phyloP scores from a whole-genome alignment of 92 coral and sea anemone genomes.

The Diadumene lineata region DNA sequence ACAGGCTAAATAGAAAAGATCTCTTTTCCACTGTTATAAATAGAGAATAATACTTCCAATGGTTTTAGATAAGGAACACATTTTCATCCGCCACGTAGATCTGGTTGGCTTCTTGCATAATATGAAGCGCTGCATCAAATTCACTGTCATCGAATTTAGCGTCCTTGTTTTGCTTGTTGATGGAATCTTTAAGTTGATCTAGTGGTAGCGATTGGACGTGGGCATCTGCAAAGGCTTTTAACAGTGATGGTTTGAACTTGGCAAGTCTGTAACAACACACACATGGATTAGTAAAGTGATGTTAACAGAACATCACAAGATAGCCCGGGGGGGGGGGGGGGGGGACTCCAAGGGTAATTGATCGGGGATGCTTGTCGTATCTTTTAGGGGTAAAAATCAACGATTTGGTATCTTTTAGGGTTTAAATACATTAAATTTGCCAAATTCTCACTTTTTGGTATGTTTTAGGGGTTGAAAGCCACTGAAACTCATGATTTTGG shows the following conservation, averaged over 20 bases:
- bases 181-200: slow-evolving; percentile 58
- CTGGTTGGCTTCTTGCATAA: slow-evolving; percentile 92
- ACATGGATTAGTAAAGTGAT: no score
- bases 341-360: no score
- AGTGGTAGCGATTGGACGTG: slow-evolving; percentile 84
- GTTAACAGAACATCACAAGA: no score
- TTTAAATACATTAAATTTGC: no score
- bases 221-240: slow-evolving; percentile 68
- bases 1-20: not conserved
- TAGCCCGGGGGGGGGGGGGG: no score
- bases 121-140: slow-evolving; percentile 70
- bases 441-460: no score
- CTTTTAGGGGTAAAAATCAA: no score
- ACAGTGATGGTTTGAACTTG: slow-evolving; percentile 74
- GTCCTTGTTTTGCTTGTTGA: slow-evolving; percentile 46
- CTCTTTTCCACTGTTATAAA: not conserved
- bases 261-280: slow-evolving; percentile 43
- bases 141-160: slow-evolving; percentile 65
- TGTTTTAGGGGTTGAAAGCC: no score
- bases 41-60: not conserved
- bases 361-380: no score
- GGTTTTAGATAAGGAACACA: slow-evolving; percentile 68
- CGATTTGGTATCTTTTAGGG: no score
- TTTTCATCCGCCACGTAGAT: slow-evolving; percentile 72
- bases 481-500: no score